These are phyloP conservation scores for Anthophora plumipes DNA, from an alignment of 2,888 invertebrate species.

Conservation along the genomic window DNA sequence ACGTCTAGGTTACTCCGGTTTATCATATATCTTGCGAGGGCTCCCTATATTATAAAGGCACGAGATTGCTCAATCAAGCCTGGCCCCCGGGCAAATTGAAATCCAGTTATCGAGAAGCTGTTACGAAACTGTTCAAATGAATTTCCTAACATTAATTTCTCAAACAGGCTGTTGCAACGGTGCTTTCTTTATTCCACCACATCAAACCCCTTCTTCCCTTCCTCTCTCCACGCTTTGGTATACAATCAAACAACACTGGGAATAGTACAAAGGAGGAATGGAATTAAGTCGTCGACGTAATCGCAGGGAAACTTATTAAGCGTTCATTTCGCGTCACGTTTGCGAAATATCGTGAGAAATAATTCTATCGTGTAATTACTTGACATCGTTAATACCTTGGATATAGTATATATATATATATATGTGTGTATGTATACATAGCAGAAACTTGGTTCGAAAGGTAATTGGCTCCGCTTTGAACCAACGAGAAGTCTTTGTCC, in stretches of 20 bases:
- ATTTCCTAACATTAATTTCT: conserved; percentile 67
- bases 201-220: no score
- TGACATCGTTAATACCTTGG: background rate
- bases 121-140: conserved; percentile 66
- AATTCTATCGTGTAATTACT: background rate
- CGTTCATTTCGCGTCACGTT: background rate
- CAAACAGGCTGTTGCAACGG: background rate
- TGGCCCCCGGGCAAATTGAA: conserved; percentile 63
- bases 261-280: conserved; percentile 9
- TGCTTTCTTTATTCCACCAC: conserved; percentile 57
- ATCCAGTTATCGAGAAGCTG: conserved; percentile 67
- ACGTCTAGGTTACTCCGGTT: conserved; percentile 47
- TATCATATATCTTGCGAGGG: conserved; percentile 64
- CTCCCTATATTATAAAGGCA: conserved; percentile 60
- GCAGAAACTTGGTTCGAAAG: background rate
- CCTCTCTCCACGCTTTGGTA: background rate
- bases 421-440: background rate
- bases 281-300: conserved; percentile 10
- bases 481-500: background rate
- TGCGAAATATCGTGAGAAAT: background rate
- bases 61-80: conserved; percentile 70
- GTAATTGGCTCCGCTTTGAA: conserved; percentile 22
- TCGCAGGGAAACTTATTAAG: background rate
- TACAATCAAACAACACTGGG: conserved; percentile 9
- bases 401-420: background rate